Base-by-base conservation (phyloP, 2,797 vertebrate species). In the Mormyrops boulengeri region DNA sequence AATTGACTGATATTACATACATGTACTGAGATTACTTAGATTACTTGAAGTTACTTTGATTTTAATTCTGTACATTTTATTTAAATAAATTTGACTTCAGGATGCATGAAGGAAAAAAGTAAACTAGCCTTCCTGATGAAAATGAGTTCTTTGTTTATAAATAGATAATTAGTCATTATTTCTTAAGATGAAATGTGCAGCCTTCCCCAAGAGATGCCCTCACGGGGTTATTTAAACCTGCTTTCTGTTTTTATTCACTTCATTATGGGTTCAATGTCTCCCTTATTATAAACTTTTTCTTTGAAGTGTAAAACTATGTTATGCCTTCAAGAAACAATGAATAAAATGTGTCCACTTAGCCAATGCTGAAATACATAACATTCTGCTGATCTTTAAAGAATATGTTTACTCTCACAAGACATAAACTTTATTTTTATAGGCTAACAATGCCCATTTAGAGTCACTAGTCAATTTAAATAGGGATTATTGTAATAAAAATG, bases 111-210 rank as follows among this genome's bases (percentile, higher is more conserved):
- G 91, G 41, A 44, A 50, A 93, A 93, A 92, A 92, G 89, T 91
- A 91, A 92, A 85, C 88, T 60, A 84, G 41, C 88, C 50, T 87
- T 87, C 1, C 30, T 12, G 86, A 87, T 87, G 86, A 87, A 60
- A 41, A 62, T 90, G 55, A 92, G 91, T 91, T 92, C 91, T 95
- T 93, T 95, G 94, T 95, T 95, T 95, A 93, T 94, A 95, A 95
- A 94, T 93, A 96, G 93, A 95, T 93, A 92, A 95, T 95, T 95
- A 94, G 94, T 95, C 95, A 95, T 95, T 94, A 95, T 95, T 95
- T 94, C 94, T 94, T 95, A 88, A 95, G 94, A 96, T 95, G 93
- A 95, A 95, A 95, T 94, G 92, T 93, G 91, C 89, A 91, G 90
- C 87, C 66, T 26, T 82, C 95, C 95, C 94, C 94, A 44, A 4